Percentiles rank a stretch among this genome's conserved stretches.
Conservation (phyloP, 2,113 vertebrate species). For the Cyphomyrus discorhynchus region DNA sequence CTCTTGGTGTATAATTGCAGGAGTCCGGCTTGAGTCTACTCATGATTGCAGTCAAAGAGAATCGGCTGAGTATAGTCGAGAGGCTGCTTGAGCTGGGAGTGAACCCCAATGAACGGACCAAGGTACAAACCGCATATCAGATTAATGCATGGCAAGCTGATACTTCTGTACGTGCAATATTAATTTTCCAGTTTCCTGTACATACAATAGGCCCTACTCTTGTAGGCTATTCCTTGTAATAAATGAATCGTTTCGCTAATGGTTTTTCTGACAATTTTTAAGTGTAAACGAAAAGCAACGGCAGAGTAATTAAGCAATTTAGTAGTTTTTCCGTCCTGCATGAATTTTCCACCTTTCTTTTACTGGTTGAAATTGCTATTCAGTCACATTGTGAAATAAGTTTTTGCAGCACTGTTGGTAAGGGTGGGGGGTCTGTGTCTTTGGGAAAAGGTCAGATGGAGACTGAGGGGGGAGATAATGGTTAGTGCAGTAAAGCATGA, state of each 20-base stretch:
- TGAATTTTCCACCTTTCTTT: neutral
- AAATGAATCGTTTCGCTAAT: neutral
- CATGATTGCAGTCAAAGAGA: conserved; percentile 49
- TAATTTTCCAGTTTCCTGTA: neutral
- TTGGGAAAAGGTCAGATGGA: conserved; percentile 16
- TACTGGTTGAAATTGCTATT: neutral
- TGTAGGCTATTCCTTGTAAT: neutral
- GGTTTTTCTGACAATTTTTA: neutral
- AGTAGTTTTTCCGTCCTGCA: neutral
- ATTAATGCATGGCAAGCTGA: neutral
- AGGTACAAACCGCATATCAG: conserved; percentile 29
- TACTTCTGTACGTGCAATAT: neutral
- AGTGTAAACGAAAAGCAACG: neutral
- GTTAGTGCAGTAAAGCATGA: conserved; percentile 3
- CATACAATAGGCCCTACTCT: neutral
- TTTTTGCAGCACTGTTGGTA: neutral
- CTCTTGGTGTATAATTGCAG: conserved; percentile 24
- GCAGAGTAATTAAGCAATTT: neutral
- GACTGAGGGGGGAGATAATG: neutral
- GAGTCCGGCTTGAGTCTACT: conserved; percentile 46
- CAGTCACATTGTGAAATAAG: neutral
- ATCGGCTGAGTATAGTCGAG: conserved; percentile 40
- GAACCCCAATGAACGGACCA: conserved; percentile 39
- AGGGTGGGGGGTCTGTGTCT: neutral
- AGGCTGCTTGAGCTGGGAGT: conserved; percentile 47